A percentile compares a stretch with the other conserved stretches of the same genome.
phyloP scores from a whole-genome alignment of 2,113 vertebrate genomes.

The Trachemys scripta region DNA sequence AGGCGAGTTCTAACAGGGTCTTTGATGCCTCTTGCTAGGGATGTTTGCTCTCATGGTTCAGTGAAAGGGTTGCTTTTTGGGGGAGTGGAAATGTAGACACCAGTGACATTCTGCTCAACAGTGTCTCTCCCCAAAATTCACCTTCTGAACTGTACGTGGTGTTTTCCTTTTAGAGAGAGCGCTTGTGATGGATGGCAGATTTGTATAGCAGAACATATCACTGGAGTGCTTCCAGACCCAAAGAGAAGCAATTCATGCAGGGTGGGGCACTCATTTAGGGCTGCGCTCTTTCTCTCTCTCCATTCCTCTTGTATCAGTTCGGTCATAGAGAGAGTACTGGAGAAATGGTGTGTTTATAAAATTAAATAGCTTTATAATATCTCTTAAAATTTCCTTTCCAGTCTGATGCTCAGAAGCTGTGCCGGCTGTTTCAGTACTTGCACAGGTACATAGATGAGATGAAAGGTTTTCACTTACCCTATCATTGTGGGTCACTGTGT shows the following conservation, averaged over 20 bases:
- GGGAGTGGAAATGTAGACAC: not conserved
- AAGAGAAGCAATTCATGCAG: no score
- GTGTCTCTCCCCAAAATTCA: accelerated
- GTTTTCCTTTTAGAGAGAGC: not conserved
- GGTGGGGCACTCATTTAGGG: not conserved
- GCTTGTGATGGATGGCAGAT: not conserved
- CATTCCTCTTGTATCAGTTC: not conserved
- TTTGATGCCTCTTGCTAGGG: not conserved
- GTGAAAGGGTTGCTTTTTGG: not conserved
- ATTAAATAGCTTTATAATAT: not conserved
- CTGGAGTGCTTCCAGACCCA: not conserved
- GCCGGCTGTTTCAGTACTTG: not conserved
- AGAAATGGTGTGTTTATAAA: not conserved
- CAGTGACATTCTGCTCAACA: not conserved
- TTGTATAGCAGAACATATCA: not conserved
- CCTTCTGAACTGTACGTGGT: accelerated
- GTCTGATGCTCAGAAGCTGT: accelerated
- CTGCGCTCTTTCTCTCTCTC: not conserved
- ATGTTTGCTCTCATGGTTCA: accelerated
- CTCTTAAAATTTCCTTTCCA: not conserved
- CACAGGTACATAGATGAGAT: not conserved
- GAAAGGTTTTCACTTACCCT: not conserved
- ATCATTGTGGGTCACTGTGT: not conserved
- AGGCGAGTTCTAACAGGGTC: not conserved
- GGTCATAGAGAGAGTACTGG: not conserved